Percentiles rank a stretch among this genome's conserved stretches.
Evolutionary conservation across 2,797 vertebrate genomes (phyloP).

Genomic region (Vespertilio murinus): DNA sequence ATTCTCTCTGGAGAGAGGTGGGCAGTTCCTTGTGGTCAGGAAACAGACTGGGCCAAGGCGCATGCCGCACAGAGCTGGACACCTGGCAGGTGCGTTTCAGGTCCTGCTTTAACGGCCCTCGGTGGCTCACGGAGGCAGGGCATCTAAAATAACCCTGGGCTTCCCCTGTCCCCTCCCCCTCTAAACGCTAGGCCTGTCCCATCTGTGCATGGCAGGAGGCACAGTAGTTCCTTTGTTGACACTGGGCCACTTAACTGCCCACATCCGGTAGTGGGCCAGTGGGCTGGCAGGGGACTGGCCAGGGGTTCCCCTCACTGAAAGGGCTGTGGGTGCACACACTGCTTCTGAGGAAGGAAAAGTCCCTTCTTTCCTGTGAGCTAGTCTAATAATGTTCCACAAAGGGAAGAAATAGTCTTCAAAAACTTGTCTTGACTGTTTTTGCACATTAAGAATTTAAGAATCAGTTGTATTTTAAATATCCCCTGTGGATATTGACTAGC

Average conservation of each 20-base stretch:
- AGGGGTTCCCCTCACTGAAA: background rate
- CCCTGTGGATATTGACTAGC: background rate
- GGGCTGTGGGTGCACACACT: background rate
- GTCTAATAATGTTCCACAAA: background rate
- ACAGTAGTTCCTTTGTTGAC: background rate
- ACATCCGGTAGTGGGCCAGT: background rate
- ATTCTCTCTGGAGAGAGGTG: background rate
- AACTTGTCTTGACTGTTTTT: background rate
- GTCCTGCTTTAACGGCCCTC: background rate
- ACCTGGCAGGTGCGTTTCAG: background rate
- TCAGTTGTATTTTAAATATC: background rate
- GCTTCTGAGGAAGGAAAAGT: background rate
- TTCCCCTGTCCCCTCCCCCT: background rate
- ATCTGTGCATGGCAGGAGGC: background rate
- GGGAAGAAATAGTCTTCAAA: background rate
- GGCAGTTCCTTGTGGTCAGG: rapidly evolving
- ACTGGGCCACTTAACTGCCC: background rate
- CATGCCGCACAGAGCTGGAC: rapidly evolving
- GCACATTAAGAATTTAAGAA: background rate
- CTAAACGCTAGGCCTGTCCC: background rate
- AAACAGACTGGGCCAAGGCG: background rate
- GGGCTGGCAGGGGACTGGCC: background rate
- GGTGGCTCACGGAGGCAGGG: background rate
- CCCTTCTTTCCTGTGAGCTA: background rate
- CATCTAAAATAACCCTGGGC: background rate